Evolutionary conservation across 2,888 invertebrate species (phyloP).

Genomic region (Chamaedrilus cognettii): DNA sequence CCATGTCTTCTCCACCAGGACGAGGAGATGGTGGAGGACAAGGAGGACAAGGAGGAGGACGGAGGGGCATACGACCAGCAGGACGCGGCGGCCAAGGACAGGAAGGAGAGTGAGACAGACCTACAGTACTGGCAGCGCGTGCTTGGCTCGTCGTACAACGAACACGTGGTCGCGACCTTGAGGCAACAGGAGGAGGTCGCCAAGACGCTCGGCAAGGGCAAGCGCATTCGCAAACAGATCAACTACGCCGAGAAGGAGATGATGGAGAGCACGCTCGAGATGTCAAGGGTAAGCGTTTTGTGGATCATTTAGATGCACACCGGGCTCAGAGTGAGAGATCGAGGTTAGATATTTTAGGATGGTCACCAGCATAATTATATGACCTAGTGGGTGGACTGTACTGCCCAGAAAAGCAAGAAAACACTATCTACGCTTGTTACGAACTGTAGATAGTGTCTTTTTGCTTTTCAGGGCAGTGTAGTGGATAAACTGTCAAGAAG

Average conservation of each 20-base stretch:
- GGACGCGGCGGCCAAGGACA: slow-evolving; percentile 29
- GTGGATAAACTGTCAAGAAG: too few relatives aligned
- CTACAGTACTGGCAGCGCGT: slow-evolving; percentile 39
- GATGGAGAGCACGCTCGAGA: slow-evolving; percentile 26
- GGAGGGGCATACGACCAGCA: slow-evolving; percentile 22
- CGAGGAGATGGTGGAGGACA: background rate
- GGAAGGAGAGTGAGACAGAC: slow-evolving; percentile 27
- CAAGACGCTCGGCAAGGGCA: slow-evolving; percentile 39
- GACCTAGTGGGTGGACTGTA: too few relatives aligned
- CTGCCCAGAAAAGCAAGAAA: too few relatives aligned
- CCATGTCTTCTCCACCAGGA: too few relatives aligned
- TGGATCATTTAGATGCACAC: too few relatives aligned
- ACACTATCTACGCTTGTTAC: too few relatives aligned
- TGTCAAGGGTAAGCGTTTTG: slow-evolving; percentile 21
- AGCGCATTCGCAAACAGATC: slow-evolving; percentile 37
- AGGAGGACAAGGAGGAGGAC: slow-evolving; percentile 33
- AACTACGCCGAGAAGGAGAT: slow-evolving; percentile 37
- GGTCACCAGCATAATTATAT: too few relatives aligned
- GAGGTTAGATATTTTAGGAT: too few relatives aligned
- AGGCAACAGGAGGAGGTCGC: slow-evolving; percentile 35
- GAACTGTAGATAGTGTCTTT: too few relatives aligned
- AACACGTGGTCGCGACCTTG: slow-evolving; percentile 29
- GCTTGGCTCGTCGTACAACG: slow-evolving; percentile 35
- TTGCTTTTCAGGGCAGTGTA: too few relatives aligned
- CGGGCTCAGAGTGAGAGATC: too few relatives aligned